Conservation (phyloP, 2,797 vertebrate genomes). For the Kryptolebias ocellatus region DNA sequence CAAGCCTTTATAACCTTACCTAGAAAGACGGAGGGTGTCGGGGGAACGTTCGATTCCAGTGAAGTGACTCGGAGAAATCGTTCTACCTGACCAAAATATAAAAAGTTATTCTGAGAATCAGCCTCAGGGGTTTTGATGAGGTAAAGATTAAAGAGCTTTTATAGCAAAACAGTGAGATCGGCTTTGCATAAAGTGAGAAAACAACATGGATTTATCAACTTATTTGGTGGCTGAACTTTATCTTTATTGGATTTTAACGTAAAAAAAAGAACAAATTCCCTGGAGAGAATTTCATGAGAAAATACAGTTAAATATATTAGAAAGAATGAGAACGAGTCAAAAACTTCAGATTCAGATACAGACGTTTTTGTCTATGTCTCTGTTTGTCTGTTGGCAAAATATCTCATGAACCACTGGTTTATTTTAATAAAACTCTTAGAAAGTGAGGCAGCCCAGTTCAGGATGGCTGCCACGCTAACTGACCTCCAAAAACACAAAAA, state of each 20-base stretch:
- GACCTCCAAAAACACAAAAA: too few species aligned
- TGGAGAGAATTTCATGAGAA: neutral
- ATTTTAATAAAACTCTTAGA: too few species aligned
- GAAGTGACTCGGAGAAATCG: neutral
- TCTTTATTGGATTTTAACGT: neutral
- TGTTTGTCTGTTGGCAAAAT: too few species aligned
- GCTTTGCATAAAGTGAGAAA: neutral
- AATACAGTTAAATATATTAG: too few species aligned
- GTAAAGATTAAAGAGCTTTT: constrained; percentile 2
- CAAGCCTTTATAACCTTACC: neutral
- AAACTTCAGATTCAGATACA: too few species aligned
- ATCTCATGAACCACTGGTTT: too few species aligned
- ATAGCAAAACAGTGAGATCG: neutral
- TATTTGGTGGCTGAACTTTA: neutral
- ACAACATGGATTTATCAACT: neutral
- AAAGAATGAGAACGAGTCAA: too few species aligned
- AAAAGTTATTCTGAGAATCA: constrained; percentile 3
- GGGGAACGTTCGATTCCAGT: neutral
- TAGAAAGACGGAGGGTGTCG: neutral
- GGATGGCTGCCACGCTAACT: too few species aligned
- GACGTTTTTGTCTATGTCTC: too few species aligned
- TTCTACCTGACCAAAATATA: neutral
- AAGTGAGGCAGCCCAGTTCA: too few species aligned
- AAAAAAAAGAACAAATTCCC: neutral
- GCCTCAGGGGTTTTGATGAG: constrained; percentile 1